Percentiles rank a stretch among this genome's conserved stretches.
These are phyloP conservation scores for Drosophila trapezifrons DNA, from an alignment of 1,140 invertebrate species.

Conservation along the genomic window DNA sequence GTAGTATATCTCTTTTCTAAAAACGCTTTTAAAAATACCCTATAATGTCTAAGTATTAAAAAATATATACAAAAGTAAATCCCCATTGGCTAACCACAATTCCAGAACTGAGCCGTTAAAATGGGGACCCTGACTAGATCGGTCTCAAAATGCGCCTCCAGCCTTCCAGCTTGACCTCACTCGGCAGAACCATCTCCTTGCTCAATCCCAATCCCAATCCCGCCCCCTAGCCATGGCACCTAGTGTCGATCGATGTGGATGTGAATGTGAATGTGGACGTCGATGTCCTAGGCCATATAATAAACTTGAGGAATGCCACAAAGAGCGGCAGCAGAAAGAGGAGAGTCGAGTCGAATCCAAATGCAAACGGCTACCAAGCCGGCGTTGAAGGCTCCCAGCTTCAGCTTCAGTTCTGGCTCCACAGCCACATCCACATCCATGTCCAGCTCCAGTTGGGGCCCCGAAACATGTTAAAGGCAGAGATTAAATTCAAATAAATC, in stretches of 20 bases:
- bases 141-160: conserved; percentile 5
- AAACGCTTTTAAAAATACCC: not conserved
- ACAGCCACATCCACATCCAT: conserved; percentile 19
- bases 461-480: conserved; percentile 67
- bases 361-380: conserved; percentile 46
- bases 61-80: conserved; percentile 8
- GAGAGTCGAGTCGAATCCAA: conserved; percentile 20
- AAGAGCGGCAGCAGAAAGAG: conserved; percentile 31
- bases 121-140: conserved; percentile 18
- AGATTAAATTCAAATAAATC: conserved; percentile 84
- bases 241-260: conserved; percentile 62
- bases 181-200: conserved; percentile 8
- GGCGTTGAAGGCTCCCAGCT: conserved; percentile 23
- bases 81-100: not conserved
- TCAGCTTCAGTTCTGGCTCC: conserved; percentile 19
- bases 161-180: conserved; percentile 31
- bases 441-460: conserved; percentile 44
- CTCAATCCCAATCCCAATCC: conserved; percentile 5
- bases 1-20: not conserved
- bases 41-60: not conserved
- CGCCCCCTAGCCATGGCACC: conserved; percentile 25
- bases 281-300: conserved; percentile 65
- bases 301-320: conserved; percentile 63
- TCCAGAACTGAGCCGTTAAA: conserved; percentile 15
- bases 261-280: conserved; percentile 54